phyloP scores from a whole-genome alignment of 2,797 vertebrate genomes.

The Aotus griseimembra region DNA sequence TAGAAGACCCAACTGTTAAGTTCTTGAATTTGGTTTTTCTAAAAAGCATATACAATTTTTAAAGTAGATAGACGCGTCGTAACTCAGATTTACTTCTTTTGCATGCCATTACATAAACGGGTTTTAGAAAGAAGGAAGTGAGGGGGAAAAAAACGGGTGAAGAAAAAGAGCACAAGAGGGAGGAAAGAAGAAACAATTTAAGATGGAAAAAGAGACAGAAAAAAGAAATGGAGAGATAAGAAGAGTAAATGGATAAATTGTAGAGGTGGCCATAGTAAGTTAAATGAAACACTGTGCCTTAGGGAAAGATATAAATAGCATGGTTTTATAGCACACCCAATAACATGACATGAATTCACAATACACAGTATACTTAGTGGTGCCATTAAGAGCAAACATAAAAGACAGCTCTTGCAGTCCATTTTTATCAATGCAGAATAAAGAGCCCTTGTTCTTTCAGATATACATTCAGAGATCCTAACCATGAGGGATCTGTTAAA shows the following conservation, averaged over 20 bases:
- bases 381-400: slow-evolving; percentile 19
- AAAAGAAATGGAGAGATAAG: not conserved
- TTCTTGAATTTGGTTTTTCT: slow-evolving; percentile 31
- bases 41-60: not conserved
- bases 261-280: not conserved
- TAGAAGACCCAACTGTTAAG: not conserved
- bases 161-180: not conserved
- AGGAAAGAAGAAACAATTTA: not conserved
- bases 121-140: not conserved
- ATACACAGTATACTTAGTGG: slow-evolving; percentile 16
- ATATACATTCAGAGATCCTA: slow-evolving; percentile 55
- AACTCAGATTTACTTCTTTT: not conserved
- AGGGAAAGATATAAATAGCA: slow-evolving; percentile 32
- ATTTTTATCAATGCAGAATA: slow-evolving; percentile 43
- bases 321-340: not conserved
- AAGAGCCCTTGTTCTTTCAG: slow-evolving; percentile 50
- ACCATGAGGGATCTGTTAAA: slow-evolving; percentile 33
- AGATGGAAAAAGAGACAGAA: not conserved
- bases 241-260: slow-evolving; percentile 1
- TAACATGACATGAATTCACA: slow-evolving; percentile 46
- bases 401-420: slow-evolving; percentile 43
- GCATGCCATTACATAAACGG: not conserved
- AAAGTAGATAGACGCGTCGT: not conserved
- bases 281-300: slow-evolving; percentile 4
- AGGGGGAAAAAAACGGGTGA: not conserved